phyloP scores from a whole-genome alignment of 2,888 invertebrate species.

The Scaptomyza polygonia region DNA sequence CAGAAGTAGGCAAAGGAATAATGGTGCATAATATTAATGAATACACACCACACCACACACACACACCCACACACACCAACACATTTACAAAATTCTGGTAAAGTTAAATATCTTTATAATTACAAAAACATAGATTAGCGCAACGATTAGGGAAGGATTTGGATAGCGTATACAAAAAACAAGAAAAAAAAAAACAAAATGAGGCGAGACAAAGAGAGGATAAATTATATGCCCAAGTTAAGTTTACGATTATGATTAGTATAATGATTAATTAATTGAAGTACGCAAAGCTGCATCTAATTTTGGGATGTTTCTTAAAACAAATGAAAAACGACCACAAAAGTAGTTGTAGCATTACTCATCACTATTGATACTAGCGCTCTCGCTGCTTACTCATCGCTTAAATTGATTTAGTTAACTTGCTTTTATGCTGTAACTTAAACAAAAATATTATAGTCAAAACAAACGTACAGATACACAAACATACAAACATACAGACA shows the following conservation, averaged over 20 bases:
- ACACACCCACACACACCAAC: slow-evolving; percentile 23
- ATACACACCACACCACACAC: slow-evolving; percentile 30
- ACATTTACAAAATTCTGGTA: slow-evolving; percentile 46
- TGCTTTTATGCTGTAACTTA: slow-evolving; percentile 33
- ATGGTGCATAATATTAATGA: slow-evolving; percentile 70
- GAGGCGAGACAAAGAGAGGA: slow-evolving; percentile 17
- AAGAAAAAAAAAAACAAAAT: not conserved
- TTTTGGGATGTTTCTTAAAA: slow-evolving; percentile 17
- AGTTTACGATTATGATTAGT: slow-evolving; percentile 62
- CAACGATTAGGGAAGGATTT: slow-evolving; percentile 26
- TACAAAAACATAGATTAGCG: slow-evolving; percentile 49
- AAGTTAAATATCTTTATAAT: slow-evolving; percentile 53
- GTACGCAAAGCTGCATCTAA: slow-evolving; percentile 49
- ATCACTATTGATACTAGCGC: slow-evolving; percentile 24
- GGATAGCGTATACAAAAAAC: slow-evolving; percentile 8
- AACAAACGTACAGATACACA: slow-evolving; percentile 38
- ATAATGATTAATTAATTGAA: slow-evolving; percentile 46
- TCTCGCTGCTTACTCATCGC: no score
- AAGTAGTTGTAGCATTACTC: slow-evolving; percentile 43
- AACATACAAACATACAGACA: slow-evolving; percentile 4
- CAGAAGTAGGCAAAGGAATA: slow-evolving; percentile 72
- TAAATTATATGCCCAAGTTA: slow-evolving; percentile 64
- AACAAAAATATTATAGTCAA: slow-evolving; percentile 41
- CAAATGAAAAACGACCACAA: slow-evolving; percentile 7
- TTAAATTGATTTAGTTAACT: slow-evolving; percentile 44